phyloP scores from a whole-genome alignment of 2,888 invertebrate species.

The Hipparchia semele region DNA sequence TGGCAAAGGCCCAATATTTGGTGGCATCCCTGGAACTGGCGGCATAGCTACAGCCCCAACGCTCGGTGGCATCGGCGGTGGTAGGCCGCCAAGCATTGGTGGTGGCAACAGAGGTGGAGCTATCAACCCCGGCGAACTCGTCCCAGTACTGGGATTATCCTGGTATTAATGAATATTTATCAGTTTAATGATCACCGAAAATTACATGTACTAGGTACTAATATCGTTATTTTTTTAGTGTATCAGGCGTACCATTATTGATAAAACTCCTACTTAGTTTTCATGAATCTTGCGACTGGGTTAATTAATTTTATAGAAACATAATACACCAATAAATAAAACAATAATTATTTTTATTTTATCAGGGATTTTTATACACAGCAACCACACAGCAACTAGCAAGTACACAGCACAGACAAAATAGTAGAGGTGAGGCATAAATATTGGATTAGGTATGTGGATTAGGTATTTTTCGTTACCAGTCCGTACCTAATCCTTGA shows the following conservation, averaged over 20 bases:
- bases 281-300: not conserved
- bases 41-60: conserved; percentile 73
- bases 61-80: conserved; percentile 76
- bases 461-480: too few relatives aligned
- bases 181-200: not conserved
- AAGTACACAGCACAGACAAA: too few relatives aligned
- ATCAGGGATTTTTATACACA: too few relatives aligned
- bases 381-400: too few relatives aligned
- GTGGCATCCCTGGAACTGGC: conserved; percentile 74
- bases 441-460: too few relatives aligned
- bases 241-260: too few relatives aligned
- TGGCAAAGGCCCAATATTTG: conserved; percentile 69
- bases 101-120: conserved; percentile 68
- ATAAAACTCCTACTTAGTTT: not conserved
- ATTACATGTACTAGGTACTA: not conserved
- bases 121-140: conserved; percentile 70
- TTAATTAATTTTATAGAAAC: too few relatives aligned
- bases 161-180: conserved; percentile 36
- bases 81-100: conserved; percentile 71
- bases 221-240: too few relatives aligned
- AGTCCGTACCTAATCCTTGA: too few relatives aligned
- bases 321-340: too few relatives aligned
- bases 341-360: too few relatives aligned
- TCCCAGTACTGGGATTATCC: conserved; percentile 67
- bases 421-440: too few relatives aligned